Conservation (phyloP, 1,140 invertebrate species). For the Euura saliciscinereae region DNA sequence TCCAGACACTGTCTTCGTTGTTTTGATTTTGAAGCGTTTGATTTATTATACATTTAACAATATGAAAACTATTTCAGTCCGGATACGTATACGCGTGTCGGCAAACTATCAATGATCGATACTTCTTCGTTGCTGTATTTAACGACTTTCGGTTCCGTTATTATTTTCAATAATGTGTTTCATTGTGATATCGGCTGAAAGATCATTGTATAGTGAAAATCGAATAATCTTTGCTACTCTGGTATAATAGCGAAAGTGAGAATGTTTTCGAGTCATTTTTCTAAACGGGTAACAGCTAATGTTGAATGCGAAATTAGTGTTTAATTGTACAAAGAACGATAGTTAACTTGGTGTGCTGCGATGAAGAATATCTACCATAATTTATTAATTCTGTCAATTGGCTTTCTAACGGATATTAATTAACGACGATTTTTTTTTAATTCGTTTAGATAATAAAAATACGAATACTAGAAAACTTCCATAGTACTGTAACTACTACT, state of each 20-base stretch:
- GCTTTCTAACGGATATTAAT: not conserved
- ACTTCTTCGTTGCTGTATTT: not conserved
- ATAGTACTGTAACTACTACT: not conserved
- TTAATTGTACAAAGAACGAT: not conserved
- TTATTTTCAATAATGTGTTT: no score
- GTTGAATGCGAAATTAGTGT: not conserved
- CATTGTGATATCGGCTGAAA: no score
- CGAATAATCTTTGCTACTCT: no score
- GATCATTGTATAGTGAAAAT: no score
- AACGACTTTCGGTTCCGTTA: not conserved
- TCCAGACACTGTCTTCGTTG: not conserved
- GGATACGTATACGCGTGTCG: no score
- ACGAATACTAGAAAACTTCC: not conserved
- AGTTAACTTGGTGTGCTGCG: not conserved
- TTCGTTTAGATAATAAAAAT: not conserved
- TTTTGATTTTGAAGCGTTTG: not conserved
- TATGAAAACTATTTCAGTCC: slow-evolving; percentile 1
- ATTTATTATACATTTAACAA: not conserved
- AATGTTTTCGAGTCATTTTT: no score
- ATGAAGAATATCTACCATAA: no score
- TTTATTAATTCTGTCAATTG: not conserved
- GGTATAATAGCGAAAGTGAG: no score
- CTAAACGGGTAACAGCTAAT: not conserved
- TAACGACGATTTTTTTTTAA: not conserved
- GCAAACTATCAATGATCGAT: no score